Percentiles rank a stretch among this genome's conserved stretches.
Conservation (phyloP, 2,888 invertebrate genomes). For the Cantharis nigra region DNA sequence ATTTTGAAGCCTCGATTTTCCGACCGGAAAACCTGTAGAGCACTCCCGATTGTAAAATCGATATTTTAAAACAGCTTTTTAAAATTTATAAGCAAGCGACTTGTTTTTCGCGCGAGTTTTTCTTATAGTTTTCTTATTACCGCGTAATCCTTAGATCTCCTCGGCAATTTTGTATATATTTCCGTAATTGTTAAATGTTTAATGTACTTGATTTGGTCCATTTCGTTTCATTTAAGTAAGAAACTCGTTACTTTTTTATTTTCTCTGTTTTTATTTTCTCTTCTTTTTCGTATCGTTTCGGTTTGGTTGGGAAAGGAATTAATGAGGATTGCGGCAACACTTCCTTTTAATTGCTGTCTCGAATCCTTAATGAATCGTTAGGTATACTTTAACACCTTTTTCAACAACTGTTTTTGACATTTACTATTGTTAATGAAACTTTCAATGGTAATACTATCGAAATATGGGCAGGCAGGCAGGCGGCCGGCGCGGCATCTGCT, state of each 20-base stretch:
- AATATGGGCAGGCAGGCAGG: no score
- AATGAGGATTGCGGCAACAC: slow-evolving; percentile 31
- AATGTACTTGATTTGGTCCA: slow-evolving; percentile 23
- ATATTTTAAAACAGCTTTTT: slow-evolving; percentile 14
- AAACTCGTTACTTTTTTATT: slow-evolving; percentile 22
- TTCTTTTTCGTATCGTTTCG: slow-evolving; percentile 10
- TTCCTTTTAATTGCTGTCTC: slow-evolving; percentile 34
- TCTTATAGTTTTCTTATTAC: slow-evolving; percentile 35
- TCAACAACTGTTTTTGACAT: slow-evolving; percentile 23
- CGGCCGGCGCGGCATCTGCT: not conserved
- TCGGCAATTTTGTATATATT: slow-evolving; percentile 19
- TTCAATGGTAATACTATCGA: not conserved
- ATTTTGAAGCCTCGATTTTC: not conserved
- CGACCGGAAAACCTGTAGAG: slow-evolving; percentile 6
- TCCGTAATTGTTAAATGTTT: slow-evolving; percentile 24
- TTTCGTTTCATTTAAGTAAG: slow-evolving; percentile 21
- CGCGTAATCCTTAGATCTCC: slow-evolving; percentile 24
- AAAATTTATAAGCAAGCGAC: slow-evolving; percentile 18
- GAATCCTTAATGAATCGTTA: slow-evolving; percentile 32
- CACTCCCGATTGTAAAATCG: slow-evolving; percentile 19
- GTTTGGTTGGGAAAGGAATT: slow-evolving; percentile 20
- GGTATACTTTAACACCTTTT: slow-evolving; percentile 24
- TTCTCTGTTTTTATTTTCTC: not conserved
- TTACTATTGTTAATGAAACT: slow-evolving; percentile 28
- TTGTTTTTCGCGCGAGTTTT: slow-evolving; percentile 5